Evolutionary conservation across 1,140 invertebrate species (phyloP).

Genomic region (Drusus annulatus): DNA sequence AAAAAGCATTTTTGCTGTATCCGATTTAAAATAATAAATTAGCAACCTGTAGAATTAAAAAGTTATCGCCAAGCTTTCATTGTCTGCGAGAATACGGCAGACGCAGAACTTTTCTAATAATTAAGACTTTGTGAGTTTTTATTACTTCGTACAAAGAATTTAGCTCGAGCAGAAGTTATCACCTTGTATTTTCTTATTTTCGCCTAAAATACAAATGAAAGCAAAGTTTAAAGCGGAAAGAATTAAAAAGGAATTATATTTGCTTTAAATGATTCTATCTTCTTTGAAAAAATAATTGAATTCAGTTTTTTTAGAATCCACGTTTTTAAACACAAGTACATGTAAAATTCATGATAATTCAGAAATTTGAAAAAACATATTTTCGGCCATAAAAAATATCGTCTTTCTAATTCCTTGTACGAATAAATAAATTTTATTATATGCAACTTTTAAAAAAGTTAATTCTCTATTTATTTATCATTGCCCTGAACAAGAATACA

Average conservation of each 20-base stretch:
- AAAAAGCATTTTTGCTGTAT: conserved; percentile 9
- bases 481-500: too few species aligned
- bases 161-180: conserved; percentile 35
- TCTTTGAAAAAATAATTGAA: background rate
- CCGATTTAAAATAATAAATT: conserved; percentile 39
- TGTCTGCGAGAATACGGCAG: conserved; percentile 30
- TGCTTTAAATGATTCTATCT: background rate
- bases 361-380: too few species aligned
- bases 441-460: too few species aligned
- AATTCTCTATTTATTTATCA: too few species aligned
- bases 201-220: conserved; percentile 15
- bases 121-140: conserved; percentile 41
- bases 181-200: conserved; percentile 1
- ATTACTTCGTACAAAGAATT: conserved; percentile 33
- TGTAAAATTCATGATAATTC: too few species aligned
- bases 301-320: too few species aligned
- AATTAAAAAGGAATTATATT: background rate
- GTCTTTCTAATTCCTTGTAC: too few species aligned
- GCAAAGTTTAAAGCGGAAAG: background rate
- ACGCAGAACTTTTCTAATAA: conserved; percentile 28
- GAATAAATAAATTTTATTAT: too few species aligned
- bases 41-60: conserved; percentile 39
- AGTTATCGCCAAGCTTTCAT: conserved; percentile 38
- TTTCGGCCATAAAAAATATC: too few species aligned
- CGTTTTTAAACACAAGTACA: too few species aligned